Percentiles rank a stretch among this genome's conserved stretches.
phyloP scores from a whole-genome alignment of 2,113 vertebrate genomes.

The Cercopithecus mona region DNA sequence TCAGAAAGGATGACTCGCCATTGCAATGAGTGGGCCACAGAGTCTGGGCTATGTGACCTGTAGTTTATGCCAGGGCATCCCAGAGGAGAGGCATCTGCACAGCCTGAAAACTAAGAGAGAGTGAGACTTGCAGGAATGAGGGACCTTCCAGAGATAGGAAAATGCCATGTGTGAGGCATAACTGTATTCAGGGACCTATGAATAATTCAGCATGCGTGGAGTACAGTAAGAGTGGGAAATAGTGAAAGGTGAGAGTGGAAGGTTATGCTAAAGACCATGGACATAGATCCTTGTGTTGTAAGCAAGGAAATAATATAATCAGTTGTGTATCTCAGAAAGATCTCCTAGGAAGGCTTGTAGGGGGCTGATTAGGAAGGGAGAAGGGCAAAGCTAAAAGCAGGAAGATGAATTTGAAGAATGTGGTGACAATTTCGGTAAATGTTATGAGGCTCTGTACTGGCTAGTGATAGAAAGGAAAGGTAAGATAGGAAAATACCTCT shows the following conservation, averaged over 20 bases:
- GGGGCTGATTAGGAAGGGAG: too few species aligned
- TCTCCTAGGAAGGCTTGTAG: not conserved
- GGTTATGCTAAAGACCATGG: not conserved
- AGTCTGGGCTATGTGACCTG: too few species aligned
- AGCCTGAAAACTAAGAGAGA: not conserved
- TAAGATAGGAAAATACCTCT: too few species aligned
- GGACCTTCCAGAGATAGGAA: not conserved
- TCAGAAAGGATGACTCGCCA: not conserved
- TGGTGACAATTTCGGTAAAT: not conserved
- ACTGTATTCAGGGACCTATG: not conserved
- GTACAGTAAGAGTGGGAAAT: not conserved
- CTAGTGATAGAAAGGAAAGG: not conserved
- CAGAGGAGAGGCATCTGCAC: not conserved
- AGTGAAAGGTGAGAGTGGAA: not conserved
- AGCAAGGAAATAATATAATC: not conserved
- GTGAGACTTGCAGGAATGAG: not conserved
- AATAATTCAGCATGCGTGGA: not conserved
- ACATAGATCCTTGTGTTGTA: not conserved
- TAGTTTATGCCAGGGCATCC: not conserved
- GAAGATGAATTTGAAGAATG: too few species aligned
- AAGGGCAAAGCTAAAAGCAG: not conserved
- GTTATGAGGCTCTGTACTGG: too few species aligned
- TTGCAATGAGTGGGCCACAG: not conserved
- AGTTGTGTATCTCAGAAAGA: not conserved
- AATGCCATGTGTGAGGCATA: not conserved